Evolutionary conservation across 2,888 invertebrate genomes (phyloP).

Genomic region (Mactromeris polynyma): DNA sequence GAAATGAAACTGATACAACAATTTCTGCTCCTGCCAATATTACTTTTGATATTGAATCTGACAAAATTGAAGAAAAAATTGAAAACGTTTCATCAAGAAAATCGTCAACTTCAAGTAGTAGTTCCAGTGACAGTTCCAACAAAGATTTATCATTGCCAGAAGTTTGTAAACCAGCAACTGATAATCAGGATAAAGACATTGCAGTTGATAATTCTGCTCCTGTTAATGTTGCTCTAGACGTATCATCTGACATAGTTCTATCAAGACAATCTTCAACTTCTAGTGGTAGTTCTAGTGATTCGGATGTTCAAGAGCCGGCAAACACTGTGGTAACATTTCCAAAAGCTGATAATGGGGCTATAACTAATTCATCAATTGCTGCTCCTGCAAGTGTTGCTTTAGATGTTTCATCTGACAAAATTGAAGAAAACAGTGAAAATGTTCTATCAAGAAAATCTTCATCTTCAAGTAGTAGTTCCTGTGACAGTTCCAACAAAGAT

Average conservation of each 20-base stretch:
- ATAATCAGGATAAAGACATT: neutral
- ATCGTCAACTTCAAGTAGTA: neutral
- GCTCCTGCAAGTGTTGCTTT: neutral
- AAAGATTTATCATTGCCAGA: neutral
- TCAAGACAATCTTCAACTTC: conserved; percentile 1
- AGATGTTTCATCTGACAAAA: neutral
- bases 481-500: neutral
- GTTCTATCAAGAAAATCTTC: neutral
- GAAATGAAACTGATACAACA: neutral
- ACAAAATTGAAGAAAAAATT: neutral
- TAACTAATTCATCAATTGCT: neutral
- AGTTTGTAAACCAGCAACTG: neutral
- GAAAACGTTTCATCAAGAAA: neutral
- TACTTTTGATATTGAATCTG: neutral
- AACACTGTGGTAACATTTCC: neutral
- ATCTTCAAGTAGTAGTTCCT: neutral
- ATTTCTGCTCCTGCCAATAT: neutral
- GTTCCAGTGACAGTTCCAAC: neutral
- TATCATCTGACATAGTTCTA: neutral
- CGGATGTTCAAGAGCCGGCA: neutral
- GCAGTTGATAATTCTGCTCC: no score
- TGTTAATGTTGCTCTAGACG: no score
- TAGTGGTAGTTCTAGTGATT: neutral
- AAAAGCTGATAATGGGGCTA: neutral
- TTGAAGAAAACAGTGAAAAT: neutral